These are phyloP conservation scores for Aldabrachelys gigantea DNA, from an alignment of 2,113 vertebrate species.

Conservation along the genomic window DNA sequence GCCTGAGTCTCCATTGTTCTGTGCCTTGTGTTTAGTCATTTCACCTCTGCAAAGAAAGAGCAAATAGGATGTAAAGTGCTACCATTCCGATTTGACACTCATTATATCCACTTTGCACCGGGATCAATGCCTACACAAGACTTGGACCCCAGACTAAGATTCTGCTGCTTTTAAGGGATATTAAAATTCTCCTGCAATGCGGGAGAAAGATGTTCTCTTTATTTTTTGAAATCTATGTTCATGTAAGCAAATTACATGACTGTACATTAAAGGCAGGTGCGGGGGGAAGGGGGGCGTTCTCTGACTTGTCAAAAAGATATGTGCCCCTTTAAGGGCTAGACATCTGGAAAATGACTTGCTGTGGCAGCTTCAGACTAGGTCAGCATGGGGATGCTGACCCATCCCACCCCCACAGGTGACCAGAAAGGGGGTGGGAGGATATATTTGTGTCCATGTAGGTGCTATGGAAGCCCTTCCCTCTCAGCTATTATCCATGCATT, in stretches of 20 bases:
- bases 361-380: background rate
- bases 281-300: rapidly evolving
- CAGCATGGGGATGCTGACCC: background rate
- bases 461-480: background rate
- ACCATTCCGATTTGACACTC: rapidly evolving
- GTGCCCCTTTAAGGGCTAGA: background rate
- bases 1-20: rapidly evolving
- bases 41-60: background rate
- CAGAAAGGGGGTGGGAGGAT: background rate
- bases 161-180: rapidly evolving
- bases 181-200: background rate
- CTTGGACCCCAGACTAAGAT: background rate
- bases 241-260: background rate
- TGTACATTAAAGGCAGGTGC: background rate
- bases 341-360: background rate
- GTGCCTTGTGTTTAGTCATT: background rate
- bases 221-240: background rate
- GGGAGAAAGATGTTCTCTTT: background rate
- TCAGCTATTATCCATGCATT: background rate
- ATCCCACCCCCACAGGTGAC: background rate
- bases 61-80: background rate
- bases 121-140: background rate
- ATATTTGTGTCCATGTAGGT: background rate
- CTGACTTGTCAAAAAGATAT: background rate
- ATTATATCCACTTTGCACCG: background rate